phyloP scores from a whole-genome alignment of 2,113 vertebrate genomes.

The Neolamprologus cancellatus region DNA sequence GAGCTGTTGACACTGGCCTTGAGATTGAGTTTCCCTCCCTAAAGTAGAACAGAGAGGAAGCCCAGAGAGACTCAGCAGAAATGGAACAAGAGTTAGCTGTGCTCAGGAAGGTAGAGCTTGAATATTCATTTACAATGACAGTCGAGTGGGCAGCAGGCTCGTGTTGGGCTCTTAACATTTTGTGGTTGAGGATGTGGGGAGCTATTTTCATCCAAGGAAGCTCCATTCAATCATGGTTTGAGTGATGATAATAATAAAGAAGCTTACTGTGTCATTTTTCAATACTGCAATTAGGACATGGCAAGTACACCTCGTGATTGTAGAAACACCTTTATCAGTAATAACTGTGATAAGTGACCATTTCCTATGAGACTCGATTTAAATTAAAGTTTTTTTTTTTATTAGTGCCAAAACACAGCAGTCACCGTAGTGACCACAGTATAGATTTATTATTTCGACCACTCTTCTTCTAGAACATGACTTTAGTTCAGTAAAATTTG shows the following conservation, averaged over 20 bases:
- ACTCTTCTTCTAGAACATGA: background rate
- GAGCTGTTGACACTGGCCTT: slow-evolving; percentile 53
- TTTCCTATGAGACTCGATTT: accelerated
- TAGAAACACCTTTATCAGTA: background rate
- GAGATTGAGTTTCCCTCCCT: slow-evolving; percentile 37
- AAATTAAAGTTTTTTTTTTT: background rate
- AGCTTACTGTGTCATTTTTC: background rate
- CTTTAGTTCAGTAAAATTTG: accelerated
- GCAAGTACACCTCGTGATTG: background rate
- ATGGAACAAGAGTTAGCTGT: slow-evolving; percentile 28
- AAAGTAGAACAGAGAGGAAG: slow-evolving; percentile 24
- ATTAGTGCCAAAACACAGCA: background rate
- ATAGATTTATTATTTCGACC: accelerated
- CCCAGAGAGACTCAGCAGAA: slow-evolving; percentile 11
- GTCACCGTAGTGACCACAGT: no score
- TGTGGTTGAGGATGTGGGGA: slow-evolving; percentile 45
- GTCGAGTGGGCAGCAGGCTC: background rate
- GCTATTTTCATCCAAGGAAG: slow-evolving; percentile 37
- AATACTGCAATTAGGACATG: background rate
- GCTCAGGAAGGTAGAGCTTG: background rate
- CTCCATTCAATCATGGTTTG: slow-evolving; percentile 1
- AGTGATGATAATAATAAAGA: slow-evolving; percentile 28
- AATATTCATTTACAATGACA: background rate
- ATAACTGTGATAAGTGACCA: background rate
- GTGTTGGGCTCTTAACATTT: slow-evolving; percentile 12